A percentile compares a stretch with the other conserved stretches of the same genome.
phyloP scores from a whole-genome alignment of 1,140 invertebrate species.

The Phocides pigmalion region DNA sequence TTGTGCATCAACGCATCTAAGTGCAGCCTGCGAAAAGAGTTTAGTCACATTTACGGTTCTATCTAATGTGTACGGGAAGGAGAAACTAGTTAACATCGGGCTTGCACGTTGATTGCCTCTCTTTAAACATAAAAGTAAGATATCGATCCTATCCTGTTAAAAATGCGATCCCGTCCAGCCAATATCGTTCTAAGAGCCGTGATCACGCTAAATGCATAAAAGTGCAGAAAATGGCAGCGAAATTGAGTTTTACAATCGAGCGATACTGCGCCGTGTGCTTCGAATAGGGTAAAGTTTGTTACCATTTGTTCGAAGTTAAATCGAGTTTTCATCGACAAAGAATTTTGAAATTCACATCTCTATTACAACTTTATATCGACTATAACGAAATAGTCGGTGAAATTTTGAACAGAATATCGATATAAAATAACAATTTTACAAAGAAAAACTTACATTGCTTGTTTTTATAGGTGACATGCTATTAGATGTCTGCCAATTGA shows the following conservation, averaged over 20 bases:
- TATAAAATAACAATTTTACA: no score
- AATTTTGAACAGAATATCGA: no score
- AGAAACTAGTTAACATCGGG: no score
- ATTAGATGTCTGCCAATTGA: no score
- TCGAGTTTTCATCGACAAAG: slow-evolving; percentile 15
- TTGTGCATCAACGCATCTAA: no score
- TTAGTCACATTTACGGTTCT: no score
- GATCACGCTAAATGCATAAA: slow-evolving; percentile 37
- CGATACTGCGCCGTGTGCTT: slow-evolving; percentile 7
- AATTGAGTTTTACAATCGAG: slow-evolving; percentile 19
- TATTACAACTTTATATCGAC: neutral
- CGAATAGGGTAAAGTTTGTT: slow-evolving; percentile 3
- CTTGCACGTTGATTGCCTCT: no score
- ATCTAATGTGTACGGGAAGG: no score
- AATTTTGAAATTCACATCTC: neutral
- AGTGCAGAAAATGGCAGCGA: slow-evolving; percentile 27
- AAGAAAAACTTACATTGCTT: no score
- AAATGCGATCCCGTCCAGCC: neutral
- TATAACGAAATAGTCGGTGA: no score
- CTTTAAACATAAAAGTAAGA: neutral
- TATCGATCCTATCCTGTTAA: neutral
- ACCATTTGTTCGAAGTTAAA: slow-evolving; percentile 14
- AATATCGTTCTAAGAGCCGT: neutral
- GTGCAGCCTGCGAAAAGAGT: no score
- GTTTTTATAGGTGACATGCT: no score